A percentile compares a stretch with the other conserved stretches of the same genome.
These are phyloP conservation scores for Pristionchus japonicus DNA, from an alignment of 2,888 invertebrate species.

Conservation along the genomic window DNA sequence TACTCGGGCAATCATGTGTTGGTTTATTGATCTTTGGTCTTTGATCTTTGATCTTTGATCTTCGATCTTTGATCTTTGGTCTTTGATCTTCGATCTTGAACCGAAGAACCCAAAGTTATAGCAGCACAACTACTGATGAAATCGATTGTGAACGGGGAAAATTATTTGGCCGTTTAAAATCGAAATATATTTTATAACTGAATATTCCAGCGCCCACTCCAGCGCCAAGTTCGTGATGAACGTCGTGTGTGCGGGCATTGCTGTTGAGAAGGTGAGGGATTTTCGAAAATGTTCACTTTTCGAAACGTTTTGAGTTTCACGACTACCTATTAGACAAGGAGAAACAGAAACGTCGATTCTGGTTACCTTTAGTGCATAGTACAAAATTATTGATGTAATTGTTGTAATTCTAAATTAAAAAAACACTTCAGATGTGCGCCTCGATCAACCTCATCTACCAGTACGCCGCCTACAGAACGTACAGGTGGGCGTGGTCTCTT, in stretches of 20 bases:
- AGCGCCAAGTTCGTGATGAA: constrained; percentile 68
- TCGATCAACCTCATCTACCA: constrained; percentile 73
- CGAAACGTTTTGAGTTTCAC: not conserved
- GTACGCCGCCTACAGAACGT: constrained; percentile 50
- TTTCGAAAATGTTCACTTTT: not conserved
- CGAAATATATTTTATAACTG: no score
- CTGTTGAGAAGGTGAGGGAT: constrained; percentile 62
- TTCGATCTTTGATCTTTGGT: not conserved
- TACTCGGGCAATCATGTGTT: constrained; percentile 66
- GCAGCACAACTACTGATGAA: no score
- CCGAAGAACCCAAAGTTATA: no score
- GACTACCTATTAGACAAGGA: not conserved
- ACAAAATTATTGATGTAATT: no score
- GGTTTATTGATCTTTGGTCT: not conserved
- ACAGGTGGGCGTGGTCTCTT: not conserved
- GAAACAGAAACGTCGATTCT: no score
- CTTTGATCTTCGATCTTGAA: not conserved
- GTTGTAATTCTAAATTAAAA: no score
- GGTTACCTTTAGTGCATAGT: not conserved
- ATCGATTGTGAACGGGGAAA: no score
- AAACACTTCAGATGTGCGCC: constrained; percentile 54
- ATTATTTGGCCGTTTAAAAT: no score
- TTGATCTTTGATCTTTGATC: not conserved
- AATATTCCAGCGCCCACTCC: constrained; percentile 62
- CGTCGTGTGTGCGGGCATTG: constrained; percentile 64